Evolutionary conservation across 1,140 invertebrate genomes (phyloP), one percentile per base, ranked within the genome.

Genomic region (Acromyrmex heyeri): DNA sequence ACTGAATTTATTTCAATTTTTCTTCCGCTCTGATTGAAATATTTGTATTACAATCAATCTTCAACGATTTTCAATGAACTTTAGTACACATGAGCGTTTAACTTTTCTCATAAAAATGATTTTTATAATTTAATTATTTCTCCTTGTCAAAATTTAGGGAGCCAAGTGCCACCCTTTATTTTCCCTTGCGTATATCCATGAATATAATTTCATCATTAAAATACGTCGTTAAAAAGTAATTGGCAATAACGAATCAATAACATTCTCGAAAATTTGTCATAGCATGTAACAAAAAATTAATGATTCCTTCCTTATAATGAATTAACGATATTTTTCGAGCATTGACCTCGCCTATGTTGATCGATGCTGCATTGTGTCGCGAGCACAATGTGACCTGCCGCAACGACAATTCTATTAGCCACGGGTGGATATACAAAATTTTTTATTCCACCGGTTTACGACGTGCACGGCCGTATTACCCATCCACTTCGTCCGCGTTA

Each of bases 371-470:
- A 65, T 44, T 81, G 44, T 67, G 21, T 21, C 48, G 34, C 30
- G 55, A 16, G n/a, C 16, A 34, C 30, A 34, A 34, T 34, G 30
- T 34, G 50, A 70, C 21, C 48, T 34, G 6, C 14, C 44, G 50
- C 55, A 38, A 50, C 44, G 77, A 44, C 65, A 61, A 87, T 87
- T 87, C 55, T 73, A 69, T 90, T 79, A 78, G 73, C 27, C 30
- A 18, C 24, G 21, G 8, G n/a, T 0, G 27, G 12, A 6, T 73
- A 69, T 44, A 34, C 30, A 12, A 62, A 77, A 85, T 85, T 90
- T 12, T 62, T 76, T 87, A 83, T 70, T 85, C 18, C 21, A 18
- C 10, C 57, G 10, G 2, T 89, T 90, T 87, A 90, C 78, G 89
- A 87, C 5, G 78, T 34, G 78, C 21, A 30, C 53, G 44, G 10